Conservation (phyloP, 1,140 invertebrate species). For the Pteromalus puparum region DNA sequence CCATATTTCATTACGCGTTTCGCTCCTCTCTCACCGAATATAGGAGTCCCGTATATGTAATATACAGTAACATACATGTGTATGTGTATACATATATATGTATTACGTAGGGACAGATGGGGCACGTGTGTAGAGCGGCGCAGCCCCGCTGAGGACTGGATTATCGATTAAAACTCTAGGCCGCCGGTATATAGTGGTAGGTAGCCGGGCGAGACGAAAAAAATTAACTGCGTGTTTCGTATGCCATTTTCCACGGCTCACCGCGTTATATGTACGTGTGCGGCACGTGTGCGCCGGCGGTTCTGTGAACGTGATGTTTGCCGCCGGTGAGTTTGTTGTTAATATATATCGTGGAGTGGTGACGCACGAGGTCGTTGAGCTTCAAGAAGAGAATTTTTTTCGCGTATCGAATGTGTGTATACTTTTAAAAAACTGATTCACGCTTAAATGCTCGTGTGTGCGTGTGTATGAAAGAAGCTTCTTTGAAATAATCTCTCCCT, state of each 20-base stretch:
- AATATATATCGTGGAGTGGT: neutral
- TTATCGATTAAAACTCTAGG: slow-evolving; percentile 41
- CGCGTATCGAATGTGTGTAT: too few species aligned
- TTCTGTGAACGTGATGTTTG: neutral
- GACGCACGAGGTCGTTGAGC: neutral
- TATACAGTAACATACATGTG: too few species aligned
- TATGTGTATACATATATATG: neutral
- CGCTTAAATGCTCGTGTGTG: too few species aligned
- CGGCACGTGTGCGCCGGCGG: neutral
- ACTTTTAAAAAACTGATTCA: too few species aligned
- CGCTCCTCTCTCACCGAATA: neutral
- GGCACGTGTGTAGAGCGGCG: neutral
- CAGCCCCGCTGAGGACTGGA: neutral
- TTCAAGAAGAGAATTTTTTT: neutral
- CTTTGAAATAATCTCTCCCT: too few species aligned
- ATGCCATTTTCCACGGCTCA: neutral
- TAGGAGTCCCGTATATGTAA: neutral
- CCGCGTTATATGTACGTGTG: neutral
- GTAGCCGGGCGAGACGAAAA: slow-evolving; percentile 10
- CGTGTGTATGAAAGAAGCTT: too few species aligned
- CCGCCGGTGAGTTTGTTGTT: neutral
- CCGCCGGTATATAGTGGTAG: neutral
- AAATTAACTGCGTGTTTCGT: slow-evolving; percentile 23
- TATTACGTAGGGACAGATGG: neutral
- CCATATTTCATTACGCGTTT: slow-evolving; percentile 10